A percentile compares a stretch with the other conserved stretches of the same genome.
These are phyloP conservation scores for Selene dorsalis DNA, from an alignment of 2,797 vertebrate genomes.

Conservation along the genomic window DNA sequence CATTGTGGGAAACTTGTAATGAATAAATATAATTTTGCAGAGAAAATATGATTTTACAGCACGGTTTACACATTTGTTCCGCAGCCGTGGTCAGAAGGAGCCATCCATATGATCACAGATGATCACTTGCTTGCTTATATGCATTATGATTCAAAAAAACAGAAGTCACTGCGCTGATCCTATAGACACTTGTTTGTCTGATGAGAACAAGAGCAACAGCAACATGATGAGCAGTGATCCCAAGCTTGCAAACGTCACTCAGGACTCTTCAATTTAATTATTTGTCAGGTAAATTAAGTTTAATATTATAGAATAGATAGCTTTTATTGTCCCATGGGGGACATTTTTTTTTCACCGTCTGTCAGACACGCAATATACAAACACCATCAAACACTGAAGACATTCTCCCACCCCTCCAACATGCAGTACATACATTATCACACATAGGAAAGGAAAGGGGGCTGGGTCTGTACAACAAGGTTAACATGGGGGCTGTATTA, in stretches of 20 bases:
- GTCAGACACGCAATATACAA: too few relatives aligned
- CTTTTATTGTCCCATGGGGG: too few relatives aligned
- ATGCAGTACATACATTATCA: too few relatives aligned
- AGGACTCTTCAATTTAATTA: neutral
- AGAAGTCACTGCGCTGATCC: neutral
- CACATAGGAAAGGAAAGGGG: too few relatives aligned
- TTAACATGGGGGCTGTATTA: too few relatives aligned
- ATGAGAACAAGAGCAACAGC: neutral
- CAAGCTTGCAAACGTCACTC: constrained; percentile 14
- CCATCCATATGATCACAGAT: neutral
- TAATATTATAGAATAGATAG: neutral
- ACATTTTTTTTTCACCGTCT: too few relatives aligned
- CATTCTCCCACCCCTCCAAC: too few relatives aligned
- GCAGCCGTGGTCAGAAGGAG: neutral
- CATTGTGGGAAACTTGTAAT: neutral
- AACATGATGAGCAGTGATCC: neutral
- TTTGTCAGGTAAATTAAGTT: constrained; percentile 23
- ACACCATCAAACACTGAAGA: too few relatives aligned
- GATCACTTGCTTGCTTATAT: neutral
- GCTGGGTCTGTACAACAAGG: too few relatives aligned
- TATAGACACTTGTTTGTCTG: neutral
- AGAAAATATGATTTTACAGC: constrained; percentile 27
- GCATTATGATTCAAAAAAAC: neutral
- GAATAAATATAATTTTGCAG: constrained; percentile 17
- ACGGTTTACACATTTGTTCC: constrained; percentile 12